These are phyloP conservation scores for Acrossocheilus fasciatus DNA, from an alignment of 2,797 vertebrate genomes.

Conservation along the genomic window DNA sequence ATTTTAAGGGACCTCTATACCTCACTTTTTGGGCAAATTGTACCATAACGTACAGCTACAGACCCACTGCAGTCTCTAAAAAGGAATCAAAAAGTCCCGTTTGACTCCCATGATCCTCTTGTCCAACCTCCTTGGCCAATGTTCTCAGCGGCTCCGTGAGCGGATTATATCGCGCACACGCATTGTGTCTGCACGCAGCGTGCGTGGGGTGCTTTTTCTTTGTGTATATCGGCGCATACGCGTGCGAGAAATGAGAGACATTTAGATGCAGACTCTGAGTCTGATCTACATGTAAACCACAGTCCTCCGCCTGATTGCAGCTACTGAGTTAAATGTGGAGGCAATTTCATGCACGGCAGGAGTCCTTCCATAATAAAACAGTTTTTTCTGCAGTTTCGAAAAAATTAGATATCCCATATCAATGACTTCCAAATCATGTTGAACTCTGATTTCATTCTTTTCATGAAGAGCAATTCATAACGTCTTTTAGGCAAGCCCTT, in stretches of 20 bases:
- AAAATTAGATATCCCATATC: conserved; percentile 97
- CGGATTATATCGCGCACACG: conserved; percentile 45
- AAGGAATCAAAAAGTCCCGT: not conserved
- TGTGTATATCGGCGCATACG: conserved; percentile 45
- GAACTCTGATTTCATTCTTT: conserved; percentile 91
- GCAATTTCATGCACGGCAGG: conserved; percentile 97
- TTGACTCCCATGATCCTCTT: conserved; percentile 32
- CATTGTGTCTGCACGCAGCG: conserved; percentile 58
- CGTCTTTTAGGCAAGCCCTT: conserved; percentile 74
- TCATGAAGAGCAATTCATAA: conserved; percentile 91
- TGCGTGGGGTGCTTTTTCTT: conserved; percentile 53
- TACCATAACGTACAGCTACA: not conserved
- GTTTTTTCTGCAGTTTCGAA: conserved; percentile 76
- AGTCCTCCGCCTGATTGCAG: conserved; percentile 96
- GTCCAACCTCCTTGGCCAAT: conserved; percentile 28
- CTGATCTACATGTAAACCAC: conserved; percentile 90
- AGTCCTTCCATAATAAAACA: conserved; percentile 92
- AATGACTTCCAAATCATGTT: conserved; percentile 96
- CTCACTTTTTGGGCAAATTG: not conserved
- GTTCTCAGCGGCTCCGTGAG: conserved; percentile 28
- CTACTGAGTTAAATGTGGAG: conserved; percentile 98
- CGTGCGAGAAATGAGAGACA: conserved; percentile 70
- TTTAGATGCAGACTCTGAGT: conserved; percentile 82
- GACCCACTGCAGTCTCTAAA: not conserved
- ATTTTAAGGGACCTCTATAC: not conserved